Percentiles rank a stretch among this genome's conserved stretches.
Evolutionary conservation across 2,797 vertebrate genomes (phyloP).

Genomic region (Basileuterus tristriatus): DNA sequence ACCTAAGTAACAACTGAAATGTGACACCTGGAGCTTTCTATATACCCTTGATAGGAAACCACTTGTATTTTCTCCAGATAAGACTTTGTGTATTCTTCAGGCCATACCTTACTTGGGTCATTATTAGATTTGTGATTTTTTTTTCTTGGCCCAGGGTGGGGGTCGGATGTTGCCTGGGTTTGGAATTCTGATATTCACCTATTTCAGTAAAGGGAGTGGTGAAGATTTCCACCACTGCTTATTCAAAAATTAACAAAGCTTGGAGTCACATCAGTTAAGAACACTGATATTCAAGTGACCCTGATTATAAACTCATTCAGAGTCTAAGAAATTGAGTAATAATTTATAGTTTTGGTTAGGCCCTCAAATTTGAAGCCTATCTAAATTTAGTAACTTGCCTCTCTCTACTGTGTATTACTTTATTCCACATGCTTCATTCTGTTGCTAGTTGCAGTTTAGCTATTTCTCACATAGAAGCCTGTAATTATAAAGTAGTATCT

Average conservation of each 20-base stretch:
- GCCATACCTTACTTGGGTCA: background rate
- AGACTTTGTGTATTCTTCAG: background rate
- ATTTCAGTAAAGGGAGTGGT: background rate
- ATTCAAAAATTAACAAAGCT: background rate
- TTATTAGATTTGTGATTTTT: background rate
- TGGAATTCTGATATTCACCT: background rate
- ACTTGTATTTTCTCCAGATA: background rate
- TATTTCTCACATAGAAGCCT: background rate
- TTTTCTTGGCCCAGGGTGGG: background rate
- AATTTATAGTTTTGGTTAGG: background rate
- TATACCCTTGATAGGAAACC: background rate
- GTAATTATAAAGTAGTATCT: conserved; percentile 7
- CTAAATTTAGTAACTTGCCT: background rate
- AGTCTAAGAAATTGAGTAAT: background rate
- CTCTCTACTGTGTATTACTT: background rate
- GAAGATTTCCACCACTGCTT: background rate
- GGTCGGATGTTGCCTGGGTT: background rate
- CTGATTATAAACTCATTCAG: background rate
- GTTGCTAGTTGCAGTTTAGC: background rate
- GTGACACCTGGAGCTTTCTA: background rate
- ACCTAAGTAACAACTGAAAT: background rate
- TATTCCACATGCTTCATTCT: background rate
- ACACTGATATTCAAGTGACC: background rate
- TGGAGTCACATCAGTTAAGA: background rate
- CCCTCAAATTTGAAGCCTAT: background rate